Percentiles rank a stretch among this genome's conserved stretches.
Evolutionary conservation across 2,888 invertebrate species (phyloP).

Genomic region (Urechis unicinctus): DNA sequence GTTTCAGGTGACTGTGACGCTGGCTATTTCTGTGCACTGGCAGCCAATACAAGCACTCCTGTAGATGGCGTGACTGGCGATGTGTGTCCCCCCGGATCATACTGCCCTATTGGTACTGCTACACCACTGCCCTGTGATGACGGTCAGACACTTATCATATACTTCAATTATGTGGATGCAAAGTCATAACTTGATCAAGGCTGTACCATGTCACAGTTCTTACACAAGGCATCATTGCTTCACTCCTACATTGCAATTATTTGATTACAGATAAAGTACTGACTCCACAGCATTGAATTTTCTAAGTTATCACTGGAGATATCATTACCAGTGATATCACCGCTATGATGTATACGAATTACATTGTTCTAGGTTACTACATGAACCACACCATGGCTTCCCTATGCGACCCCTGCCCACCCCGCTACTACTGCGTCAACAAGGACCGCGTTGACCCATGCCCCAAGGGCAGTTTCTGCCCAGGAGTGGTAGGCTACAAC

Average conservation of each 20-base stretch:
- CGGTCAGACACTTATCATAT: conserved; percentile 23
- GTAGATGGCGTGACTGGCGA: conserved; percentile 40
- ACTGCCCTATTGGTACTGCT: conserved; percentile 33
- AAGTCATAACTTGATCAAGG: neutral
- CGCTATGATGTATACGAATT: no score
- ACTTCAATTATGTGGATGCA: neutral
- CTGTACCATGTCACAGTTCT: neutral
- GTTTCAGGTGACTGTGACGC: conserved; percentile 31
- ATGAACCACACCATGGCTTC: conserved; percentile 43
- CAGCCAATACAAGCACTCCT: conserved; percentile 32
- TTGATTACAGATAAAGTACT: no score
- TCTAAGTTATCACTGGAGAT: no score
- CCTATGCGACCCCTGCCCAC: conserved; percentile 36
- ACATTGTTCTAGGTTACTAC: conserved; percentile 35
- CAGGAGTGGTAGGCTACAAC: conserved; percentile 40
- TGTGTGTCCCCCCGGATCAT: conserved; percentile 39
- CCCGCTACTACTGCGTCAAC: conserved; percentile 43
- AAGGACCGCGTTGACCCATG: conserved; percentile 37
- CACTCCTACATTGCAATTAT: neutral
- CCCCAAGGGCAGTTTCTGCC: conserved; percentile 38
- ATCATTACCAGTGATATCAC: no score
- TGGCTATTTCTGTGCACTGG: conserved; percentile 27
- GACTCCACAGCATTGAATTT: no score
- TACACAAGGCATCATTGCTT: neutral
- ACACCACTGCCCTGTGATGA: conserved; percentile 37